phyloP scores from a whole-genome alignment of 1,140 invertebrate genomes.

The Caerostris darwini region DNA sequence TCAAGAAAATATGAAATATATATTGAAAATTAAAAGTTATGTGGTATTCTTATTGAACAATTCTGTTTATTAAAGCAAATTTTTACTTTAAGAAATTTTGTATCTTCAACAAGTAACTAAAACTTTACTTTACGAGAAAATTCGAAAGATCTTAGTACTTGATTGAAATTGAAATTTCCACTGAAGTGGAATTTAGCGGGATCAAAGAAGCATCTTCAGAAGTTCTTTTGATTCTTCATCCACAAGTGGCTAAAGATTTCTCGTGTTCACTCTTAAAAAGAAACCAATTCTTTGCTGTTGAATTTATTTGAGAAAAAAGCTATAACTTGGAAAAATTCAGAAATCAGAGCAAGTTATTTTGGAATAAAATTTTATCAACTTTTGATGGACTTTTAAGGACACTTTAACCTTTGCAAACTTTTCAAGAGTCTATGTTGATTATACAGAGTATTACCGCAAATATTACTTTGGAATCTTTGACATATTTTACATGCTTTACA shows the following conservation, averaged over 20 bases:
- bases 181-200: neutral
- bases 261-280: neutral
- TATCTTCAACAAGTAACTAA: neutral
- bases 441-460: neutral
- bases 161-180: neutral
- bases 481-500: too few species aligned
- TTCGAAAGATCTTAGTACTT: neutral
- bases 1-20: too few species aligned
- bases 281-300: neutral
- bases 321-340: neutral
- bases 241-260: neutral
- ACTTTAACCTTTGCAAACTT: neutral
- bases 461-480: too few species aligned
- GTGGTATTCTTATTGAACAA: too few species aligned
- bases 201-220: neutral
- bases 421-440: neutral
- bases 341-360: neutral
- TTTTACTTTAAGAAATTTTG: neutral
- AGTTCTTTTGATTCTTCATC: neutral
- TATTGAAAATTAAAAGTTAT: too few species aligned
- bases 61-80: neutral
- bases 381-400: neutral
- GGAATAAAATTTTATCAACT: neutral
- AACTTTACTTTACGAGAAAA: neutral
- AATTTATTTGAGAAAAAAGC: neutral